These are phyloP conservation scores for Lycocerus yunnanus DNA, from an alignment of 2,888 invertebrate species.

Conservation along the genomic window DNA sequence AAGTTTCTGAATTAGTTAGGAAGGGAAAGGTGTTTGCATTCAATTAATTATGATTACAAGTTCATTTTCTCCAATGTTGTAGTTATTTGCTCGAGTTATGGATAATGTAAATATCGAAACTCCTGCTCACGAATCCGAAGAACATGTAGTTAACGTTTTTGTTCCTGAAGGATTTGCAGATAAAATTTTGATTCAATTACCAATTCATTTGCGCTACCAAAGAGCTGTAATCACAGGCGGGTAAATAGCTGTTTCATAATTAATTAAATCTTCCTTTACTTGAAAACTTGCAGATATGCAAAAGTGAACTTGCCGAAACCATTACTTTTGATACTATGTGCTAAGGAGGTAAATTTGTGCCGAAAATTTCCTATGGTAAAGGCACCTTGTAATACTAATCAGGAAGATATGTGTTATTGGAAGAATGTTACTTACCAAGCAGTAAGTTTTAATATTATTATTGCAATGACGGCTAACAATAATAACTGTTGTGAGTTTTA, in stretches of 20 bases:
- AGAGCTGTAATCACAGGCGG: slow-evolving; percentile 55
- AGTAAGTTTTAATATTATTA: slow-evolving; percentile 50
- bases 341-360: slow-evolving; percentile 42
- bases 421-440: slow-evolving; percentile 55
- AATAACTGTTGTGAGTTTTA: too few species aligned
- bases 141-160: slow-evolving; percentile 50
- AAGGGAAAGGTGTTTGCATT: slow-evolving; percentile 39
- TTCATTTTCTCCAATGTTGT: slow-evolving; percentile 14
- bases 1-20: slow-evolving; percentile 53
- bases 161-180: slow-evolving; percentile 43
- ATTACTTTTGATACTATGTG: slow-evolving; percentile 48
- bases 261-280: neutral
- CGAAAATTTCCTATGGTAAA: slow-evolving; percentile 45
- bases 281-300: slow-evolving; percentile 17
- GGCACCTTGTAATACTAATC: slow-evolving; percentile 50
- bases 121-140: slow-evolving; percentile 51
- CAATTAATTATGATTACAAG: neutral
- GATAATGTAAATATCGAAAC: slow-evolving; percentile 54
- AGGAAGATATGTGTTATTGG: slow-evolving; percentile 50
- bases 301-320: slow-evolving; percentile 49
- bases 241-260: slow-evolving; percentile 35
- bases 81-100: slow-evolving; percentile 49
- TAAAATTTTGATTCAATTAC: slow-evolving; percentile 50
- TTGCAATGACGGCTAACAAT: too few species aligned
- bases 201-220: slow-evolving; percentile 59